These are phyloP conservation scores for Todiramphus chloris DNA, from an alignment of 2,113 vertebrate species.

Conservation along the genomic window DNA sequence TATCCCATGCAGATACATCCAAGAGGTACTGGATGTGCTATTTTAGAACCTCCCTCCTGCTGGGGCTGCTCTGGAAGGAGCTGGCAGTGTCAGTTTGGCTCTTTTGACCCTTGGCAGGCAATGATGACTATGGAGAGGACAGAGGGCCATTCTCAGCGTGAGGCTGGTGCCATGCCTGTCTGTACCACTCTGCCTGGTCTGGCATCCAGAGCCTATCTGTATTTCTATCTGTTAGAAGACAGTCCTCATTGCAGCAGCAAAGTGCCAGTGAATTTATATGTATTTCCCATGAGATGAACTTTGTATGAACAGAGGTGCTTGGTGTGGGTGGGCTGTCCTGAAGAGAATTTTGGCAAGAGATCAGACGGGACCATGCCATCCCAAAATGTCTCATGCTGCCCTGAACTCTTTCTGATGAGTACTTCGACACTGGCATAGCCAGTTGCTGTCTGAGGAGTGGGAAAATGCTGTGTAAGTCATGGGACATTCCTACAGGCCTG, in stretches of 20 bases:
- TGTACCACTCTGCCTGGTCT: neutral
- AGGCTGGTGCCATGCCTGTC: conserved; percentile 8
- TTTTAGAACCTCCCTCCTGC: neutral
- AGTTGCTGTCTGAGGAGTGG: neutral
- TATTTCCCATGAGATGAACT: neutral
- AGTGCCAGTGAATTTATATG: neutral
- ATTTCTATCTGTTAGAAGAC: neutral
- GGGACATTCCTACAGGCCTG: neutral
- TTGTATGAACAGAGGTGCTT: neutral
- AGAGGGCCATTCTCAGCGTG: conserved; percentile 30
- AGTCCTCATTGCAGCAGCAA: neutral
- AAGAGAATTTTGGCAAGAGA: neutral
- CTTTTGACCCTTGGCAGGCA: neutral
- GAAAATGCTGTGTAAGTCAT: neutral
- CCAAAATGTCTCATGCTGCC: neutral
- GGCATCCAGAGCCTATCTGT: neutral
- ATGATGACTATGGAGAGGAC: neutral
- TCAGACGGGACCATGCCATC: neutral
- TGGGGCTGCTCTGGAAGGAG: neutral
- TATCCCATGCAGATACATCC: neutral
- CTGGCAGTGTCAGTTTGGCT: neutral
- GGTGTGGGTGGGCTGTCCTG: neutral
- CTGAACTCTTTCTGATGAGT: neutral
- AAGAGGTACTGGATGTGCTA: neutral
- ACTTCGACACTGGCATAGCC: neutral